These are phyloP conservation scores for Urosaurus nigricauda DNA, from an alignment of 2,797 vertebrate species.

Conservation along the genomic window DNA sequence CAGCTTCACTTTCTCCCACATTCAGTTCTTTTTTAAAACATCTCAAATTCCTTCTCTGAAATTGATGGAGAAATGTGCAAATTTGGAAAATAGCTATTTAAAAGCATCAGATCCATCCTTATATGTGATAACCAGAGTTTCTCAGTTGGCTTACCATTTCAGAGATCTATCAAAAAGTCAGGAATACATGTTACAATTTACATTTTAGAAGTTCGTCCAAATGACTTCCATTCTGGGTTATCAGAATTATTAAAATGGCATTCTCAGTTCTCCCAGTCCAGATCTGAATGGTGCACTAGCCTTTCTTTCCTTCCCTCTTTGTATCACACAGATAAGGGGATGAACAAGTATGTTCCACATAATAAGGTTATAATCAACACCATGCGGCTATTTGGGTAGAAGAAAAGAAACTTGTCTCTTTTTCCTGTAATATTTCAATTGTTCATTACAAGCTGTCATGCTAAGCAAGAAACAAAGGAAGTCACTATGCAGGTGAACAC, in stretches of 20 bases:
- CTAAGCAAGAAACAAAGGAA: background rate
- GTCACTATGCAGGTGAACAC: background rate
- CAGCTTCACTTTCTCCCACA: background rate
- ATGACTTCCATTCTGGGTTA: background rate
- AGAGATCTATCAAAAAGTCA: background rate
- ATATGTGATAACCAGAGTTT: background rate
- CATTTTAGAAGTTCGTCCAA: background rate
- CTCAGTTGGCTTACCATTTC: background rate
- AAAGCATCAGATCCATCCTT: background rate
- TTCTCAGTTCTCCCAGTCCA: background rate
- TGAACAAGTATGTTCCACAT: no score
- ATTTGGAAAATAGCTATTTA: background rate
- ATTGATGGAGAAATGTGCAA: background rate
- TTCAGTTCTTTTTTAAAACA: background rate
- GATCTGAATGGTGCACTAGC: background rate
- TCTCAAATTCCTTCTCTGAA: background rate
- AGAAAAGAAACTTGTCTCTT: background rate
- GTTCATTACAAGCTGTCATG: no score
- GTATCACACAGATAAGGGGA: background rate
- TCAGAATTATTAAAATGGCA: background rate
- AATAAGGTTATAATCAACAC: background rate
- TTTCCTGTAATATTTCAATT: no score
- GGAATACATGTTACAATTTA: background rate
- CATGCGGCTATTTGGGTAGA: no score
- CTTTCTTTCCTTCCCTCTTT: background rate